Evolutionary conservation across 2,888 invertebrate genomes (phyloP).

Genomic region (Heliconius erato): DNA sequence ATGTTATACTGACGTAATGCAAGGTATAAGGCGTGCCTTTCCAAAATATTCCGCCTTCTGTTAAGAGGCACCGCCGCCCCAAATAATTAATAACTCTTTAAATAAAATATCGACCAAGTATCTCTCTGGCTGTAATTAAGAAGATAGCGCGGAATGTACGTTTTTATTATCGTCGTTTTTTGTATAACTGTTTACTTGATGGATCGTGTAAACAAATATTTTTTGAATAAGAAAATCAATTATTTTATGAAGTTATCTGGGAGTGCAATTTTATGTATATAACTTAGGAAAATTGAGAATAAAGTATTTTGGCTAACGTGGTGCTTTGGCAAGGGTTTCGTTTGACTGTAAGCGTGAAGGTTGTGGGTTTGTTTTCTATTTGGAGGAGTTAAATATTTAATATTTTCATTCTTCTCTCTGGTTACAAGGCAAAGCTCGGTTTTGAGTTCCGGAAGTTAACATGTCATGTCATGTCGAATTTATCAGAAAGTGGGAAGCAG

Average conservation of each 20-base stretch:
- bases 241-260: not conserved
- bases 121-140: slow-evolving; percentile 71
- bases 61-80: slow-evolving; percentile 68
- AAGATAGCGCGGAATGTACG: slow-evolving; percentile 30
- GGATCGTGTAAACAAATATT: not conserved
- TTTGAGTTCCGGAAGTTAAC: too few species aligned
- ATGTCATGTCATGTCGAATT: too few species aligned
- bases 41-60: slow-evolving; percentile 79
- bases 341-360: too few species aligned
- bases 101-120: slow-evolving; percentile 81
- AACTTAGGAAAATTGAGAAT: too few species aligned
- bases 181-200: slow-evolving; percentile 8
- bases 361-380: too few species aligned
- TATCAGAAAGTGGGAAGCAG: too few species aligned
- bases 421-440: too few species aligned
- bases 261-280: not conserved
- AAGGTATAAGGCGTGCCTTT: slow-evolving; percentile 72
- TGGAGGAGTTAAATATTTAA: too few species aligned
- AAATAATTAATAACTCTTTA: slow-evolving; percentile 82
- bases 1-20: slow-evolving; percentile 62
- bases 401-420: too few species aligned
- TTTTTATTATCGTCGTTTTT: slow-evolving; percentile 16
- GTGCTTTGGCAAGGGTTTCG: too few species aligned
- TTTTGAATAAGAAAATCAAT: not conserved
- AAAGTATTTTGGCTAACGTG: too few species aligned